These are phyloP conservation scores for Chorisops tibialis DNA, from an alignment of 2,888 invertebrate species.

Conservation along the genomic window DNA sequence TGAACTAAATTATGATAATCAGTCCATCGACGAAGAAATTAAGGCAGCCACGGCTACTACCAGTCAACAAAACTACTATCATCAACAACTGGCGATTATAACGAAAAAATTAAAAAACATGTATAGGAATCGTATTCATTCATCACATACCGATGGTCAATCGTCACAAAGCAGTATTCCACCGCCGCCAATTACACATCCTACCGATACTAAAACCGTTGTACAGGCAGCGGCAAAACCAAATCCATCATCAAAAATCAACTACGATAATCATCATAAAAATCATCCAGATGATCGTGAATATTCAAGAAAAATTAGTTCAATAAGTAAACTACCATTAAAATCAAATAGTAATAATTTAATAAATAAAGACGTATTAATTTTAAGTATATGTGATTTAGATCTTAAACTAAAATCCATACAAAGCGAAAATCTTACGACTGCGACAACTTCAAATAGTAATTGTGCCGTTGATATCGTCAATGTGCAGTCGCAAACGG, in stretches of 20 bases:
- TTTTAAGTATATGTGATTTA: conserved; percentile 36
- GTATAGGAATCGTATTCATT: conserved; percentile 31
- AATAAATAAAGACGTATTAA: conserved; percentile 32
- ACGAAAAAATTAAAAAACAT: conserved; percentile 32
- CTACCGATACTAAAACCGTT: neutral
- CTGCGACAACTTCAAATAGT: neutral
- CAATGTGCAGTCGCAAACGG: no score
- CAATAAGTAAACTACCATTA: conserved; percentile 28
- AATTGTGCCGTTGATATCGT: neutral
- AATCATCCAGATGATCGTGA: conserved; percentile 20
- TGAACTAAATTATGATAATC: conserved; percentile 26
- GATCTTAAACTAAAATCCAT: conserved; percentile 30
- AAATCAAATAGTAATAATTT: conserved; percentile 27
- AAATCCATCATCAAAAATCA: conserved; percentile 2
- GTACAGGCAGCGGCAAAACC: neutral
- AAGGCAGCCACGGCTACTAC: neutral
- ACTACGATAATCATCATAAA: conserved; percentile 17
- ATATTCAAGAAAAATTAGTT: conserved; percentile 23
- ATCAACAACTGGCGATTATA: conserved; percentile 29
- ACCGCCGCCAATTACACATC: neutral
- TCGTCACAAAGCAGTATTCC: neutral
- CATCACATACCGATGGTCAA: conserved; percentile 6
- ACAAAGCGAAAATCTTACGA: conserved; percentile 1
- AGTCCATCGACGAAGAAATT: neutral
- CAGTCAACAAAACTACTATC: conserved; percentile 22